Evolutionary conservation across 2,888 invertebrate species (phyloP).

Genomic region (Coenonympha glycerion): DNA sequence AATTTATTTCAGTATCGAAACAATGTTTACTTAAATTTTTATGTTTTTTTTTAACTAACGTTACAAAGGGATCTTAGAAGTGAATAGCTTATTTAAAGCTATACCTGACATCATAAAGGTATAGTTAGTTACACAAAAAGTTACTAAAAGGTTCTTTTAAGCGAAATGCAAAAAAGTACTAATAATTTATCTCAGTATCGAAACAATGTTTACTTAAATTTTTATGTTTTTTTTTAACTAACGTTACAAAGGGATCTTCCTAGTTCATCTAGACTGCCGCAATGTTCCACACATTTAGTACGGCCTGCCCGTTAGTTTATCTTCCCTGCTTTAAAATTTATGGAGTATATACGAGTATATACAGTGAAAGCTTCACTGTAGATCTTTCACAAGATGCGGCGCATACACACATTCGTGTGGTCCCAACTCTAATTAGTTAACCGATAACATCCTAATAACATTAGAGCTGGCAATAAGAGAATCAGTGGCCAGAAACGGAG

Average conservation of each 20-base stretch:
- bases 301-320: not conserved
- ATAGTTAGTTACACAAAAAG: too few relatives aligned
- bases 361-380: constrained; percentile 4
- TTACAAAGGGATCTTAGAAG: not conserved
- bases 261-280: not conserved
- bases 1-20: too few relatives aligned
- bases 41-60: not conserved
- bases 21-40: not conserved
- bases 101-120: too few relatives aligned
- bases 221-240: not conserved
- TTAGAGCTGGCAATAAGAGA: constrained; percentile 22
- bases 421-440: constrained; percentile 23
- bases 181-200: too few relatives aligned
- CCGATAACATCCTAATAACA: constrained; percentile 26
- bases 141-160: too few relatives aligned
- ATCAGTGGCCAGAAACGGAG: constrained; percentile 32
- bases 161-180: too few relatives aligned
- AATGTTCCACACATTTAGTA: not conserved
- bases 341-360: not conserved
- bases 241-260: not conserved
- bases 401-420: constrained; percentile 18
- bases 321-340: constrained; percentile 1
- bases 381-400: constrained; percentile 5
- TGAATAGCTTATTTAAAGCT: too few relatives aligned
- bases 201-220: not conserved